A percentile compares a stretch with the other conserved stretches of the same genome.
Evolutionary conservation across 2,888 invertebrate species (phyloP).

Genomic region (Ametastegia equiseti): DNA sequence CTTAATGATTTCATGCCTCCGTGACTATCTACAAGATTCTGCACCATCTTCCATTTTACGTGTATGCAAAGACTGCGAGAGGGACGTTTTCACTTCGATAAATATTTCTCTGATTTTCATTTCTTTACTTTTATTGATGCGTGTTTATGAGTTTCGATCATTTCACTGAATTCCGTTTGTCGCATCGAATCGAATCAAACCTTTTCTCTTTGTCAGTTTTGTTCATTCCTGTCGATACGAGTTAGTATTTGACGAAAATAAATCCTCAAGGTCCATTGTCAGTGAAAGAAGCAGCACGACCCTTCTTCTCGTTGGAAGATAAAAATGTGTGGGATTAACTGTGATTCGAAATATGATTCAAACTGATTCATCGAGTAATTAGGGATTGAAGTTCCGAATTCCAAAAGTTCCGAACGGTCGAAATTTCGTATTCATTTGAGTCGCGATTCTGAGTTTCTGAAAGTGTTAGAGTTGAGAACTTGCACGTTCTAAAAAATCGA

Average conservation of each 20-base stretch:
- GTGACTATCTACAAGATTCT: not conserved
- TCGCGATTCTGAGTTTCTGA: too few relatives aligned
- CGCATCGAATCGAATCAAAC: not conserved
- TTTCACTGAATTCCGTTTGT: not conserved
- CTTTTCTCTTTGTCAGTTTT: not conserved
- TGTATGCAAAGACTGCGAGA: not conserved
- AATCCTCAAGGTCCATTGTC: not conserved
- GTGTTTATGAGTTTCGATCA: not conserved
- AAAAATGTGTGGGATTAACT: not conserved
- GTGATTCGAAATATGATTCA: not conserved
- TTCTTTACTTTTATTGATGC: not conserved
- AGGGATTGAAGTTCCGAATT: too few relatives aligned
- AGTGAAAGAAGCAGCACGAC: not conserved
- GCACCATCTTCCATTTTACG: not conserved
- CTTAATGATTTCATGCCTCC: not conserved
- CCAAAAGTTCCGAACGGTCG: too few relatives aligned
- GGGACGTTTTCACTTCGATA: not conserved
- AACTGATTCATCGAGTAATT: conserved; percentile 26
- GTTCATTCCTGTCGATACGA: not conserved
- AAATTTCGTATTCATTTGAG: too few relatives aligned
- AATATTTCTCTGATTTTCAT: not conserved
- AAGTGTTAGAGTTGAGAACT: too few relatives aligned
- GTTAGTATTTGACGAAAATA: conserved; percentile 4
- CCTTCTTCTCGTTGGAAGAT: not conserved
- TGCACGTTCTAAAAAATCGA: too few relatives aligned